These are phyloP conservation scores for Agelaius tricolor DNA, from an alignment of 2,113 vertebrate species.

Conservation along the genomic window DNA sequence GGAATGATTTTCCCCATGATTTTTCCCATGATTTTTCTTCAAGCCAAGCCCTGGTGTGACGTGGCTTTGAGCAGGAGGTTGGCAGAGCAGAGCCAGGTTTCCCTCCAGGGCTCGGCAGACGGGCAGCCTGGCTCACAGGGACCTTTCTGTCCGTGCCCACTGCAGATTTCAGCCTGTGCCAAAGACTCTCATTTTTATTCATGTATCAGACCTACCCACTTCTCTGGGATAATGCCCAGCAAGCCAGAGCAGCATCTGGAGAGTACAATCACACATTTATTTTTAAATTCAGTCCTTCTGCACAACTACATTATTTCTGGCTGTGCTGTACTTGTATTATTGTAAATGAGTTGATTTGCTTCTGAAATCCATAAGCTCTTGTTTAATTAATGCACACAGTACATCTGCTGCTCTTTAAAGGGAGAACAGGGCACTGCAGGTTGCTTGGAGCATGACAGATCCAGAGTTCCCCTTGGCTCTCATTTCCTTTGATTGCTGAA, in stretches of 20 bases:
- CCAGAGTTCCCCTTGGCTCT: constrained; percentile 43
- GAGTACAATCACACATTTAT: constrained; percentile 56
- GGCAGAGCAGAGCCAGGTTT: not conserved
- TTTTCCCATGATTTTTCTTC: not conserved
- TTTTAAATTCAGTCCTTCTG: constrained; percentile 67
- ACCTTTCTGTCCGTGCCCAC: not conserved
- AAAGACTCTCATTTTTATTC: constrained; percentile 36
- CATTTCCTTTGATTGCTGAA: constrained; percentile 31
- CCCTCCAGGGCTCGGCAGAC: not conserved
- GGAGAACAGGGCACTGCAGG: constrained; percentile 20
- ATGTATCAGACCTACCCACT: constrained; percentile 8
- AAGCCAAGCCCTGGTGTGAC: not conserved
- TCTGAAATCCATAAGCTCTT: constrained; percentile 62
- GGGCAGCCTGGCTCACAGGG: not conserved
- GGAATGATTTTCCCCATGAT: not conserved
- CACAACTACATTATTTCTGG: constrained; percentile 60
- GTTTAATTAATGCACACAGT: constrained; percentile 65
- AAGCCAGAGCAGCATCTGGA: constrained; percentile 64
- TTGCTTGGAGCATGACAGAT: constrained; percentile 22
- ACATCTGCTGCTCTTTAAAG: constrained; percentile 64
- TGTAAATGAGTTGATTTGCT: constrained; percentile 65
- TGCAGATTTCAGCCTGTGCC: constrained; percentile 25
- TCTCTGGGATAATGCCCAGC: constrained; percentile 58
- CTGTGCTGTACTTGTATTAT: constrained; percentile 48
- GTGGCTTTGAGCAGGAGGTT: not conserved